Evolutionary conservation across 2,113 vertebrate species (phyloP).

Genomic region (Oryctolagus cuniculus): DNA sequence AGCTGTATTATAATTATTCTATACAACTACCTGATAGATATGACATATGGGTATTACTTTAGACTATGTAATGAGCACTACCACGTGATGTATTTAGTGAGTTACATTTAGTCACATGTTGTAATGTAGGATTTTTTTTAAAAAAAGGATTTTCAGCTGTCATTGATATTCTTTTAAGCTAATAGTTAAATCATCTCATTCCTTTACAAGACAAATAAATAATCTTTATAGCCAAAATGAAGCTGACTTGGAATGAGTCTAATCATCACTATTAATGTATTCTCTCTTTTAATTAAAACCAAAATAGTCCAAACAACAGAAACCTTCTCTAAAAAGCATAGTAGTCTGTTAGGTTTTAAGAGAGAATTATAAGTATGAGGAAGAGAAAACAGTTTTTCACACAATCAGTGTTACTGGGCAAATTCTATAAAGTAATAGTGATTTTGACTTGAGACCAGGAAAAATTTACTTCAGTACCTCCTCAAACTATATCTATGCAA

Average conservation of each 20-base stretch:
- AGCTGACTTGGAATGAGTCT: slow-evolving; percentile 42
- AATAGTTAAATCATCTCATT: slow-evolving; percentile 45
- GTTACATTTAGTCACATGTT: not conserved
- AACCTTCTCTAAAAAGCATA: not conserved
- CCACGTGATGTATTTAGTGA: not conserved
- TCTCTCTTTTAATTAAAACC: not conserved
- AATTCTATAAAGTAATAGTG: not conserved
- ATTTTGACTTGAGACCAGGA: not conserved
- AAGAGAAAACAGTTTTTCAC: not conserved
- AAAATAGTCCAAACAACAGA: not conserved
- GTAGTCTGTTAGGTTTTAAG: not conserved
- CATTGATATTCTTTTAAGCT: not conserved
- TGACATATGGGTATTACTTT: not conserved
- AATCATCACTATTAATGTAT: slow-evolving; percentile 9
- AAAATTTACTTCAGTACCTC: not conserved
- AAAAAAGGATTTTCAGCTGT: not conserved
- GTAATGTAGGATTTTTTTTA: not conserved
- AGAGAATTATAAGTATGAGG: not conserved
- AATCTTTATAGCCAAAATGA: not conserved
- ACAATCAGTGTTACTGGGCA: not conserved
- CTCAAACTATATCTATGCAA: not conserved
- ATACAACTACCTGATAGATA: not conserved
- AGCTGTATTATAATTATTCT: not conserved
- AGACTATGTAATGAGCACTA: slow-evolving; percentile 1
- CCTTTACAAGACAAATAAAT: not conserved